Conservation (phyloP, 1,140 invertebrate genomes). For the Diorhabda elongata region DNA sequence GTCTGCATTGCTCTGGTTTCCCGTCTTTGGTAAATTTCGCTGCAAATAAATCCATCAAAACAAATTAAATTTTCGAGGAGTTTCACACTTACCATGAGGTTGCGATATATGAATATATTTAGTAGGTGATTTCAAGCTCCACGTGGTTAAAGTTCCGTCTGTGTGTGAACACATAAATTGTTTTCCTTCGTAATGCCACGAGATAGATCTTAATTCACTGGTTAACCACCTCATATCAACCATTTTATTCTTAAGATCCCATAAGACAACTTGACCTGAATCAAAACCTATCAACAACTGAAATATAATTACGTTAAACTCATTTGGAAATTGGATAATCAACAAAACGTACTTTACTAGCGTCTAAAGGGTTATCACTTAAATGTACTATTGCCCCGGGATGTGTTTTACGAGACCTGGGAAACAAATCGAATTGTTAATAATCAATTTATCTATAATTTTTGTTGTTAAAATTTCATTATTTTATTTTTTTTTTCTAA, state of each 20-base stretch:
- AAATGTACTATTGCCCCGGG: conserved; percentile 92
- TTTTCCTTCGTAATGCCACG: conserved; percentile 97
- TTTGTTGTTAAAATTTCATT: too few species aligned
- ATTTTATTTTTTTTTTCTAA: too few species aligned
- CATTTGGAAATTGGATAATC: not conserved
- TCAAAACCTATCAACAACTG: conserved; percentile 97
- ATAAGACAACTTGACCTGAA: conserved; percentile 87
- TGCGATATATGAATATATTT: conserved; percentile 79
- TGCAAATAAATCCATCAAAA: conserved; percentile 46
- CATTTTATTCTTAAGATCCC: conserved; percentile 83
- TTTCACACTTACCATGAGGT: conserved; percentile 77
- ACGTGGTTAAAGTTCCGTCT: conserved; percentile 92
- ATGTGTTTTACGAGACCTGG: conserved; percentile 88
- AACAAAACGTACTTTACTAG: conserved; percentile 74
- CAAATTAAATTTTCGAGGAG: not conserved
- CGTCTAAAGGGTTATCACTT: conserved; percentile 92
- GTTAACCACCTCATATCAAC: conserved; percentile 82
- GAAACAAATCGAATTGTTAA: conserved; percentile 44
- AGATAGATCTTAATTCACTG: conserved; percentile 76
- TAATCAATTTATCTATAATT: too few species aligned
- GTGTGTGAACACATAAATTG: conserved; percentile 95
- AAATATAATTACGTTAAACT: conserved; percentile 27
- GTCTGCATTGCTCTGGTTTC: conserved; percentile 81
- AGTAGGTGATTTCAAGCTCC: conserved; percentile 70
- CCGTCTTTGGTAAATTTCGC: conserved; percentile 86